These are phyloP conservation scores for Pomacea maculata DNA, from an alignment of 1,140 invertebrate species.

Conservation along the genomic window DNA sequence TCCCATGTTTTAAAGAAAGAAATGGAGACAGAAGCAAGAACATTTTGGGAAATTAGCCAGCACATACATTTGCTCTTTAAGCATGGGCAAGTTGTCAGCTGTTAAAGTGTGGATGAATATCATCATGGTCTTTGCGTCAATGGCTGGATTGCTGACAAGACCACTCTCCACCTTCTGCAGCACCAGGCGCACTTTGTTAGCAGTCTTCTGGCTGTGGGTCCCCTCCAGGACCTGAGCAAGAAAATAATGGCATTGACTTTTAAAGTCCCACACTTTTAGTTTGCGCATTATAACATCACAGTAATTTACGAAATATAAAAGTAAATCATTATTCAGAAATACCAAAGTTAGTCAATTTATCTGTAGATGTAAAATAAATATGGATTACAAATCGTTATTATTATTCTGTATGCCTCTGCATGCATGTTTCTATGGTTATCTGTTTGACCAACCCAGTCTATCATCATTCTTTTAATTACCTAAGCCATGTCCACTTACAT, in stretches of 20 bases:
- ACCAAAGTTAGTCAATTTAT: too few relatives aligned
- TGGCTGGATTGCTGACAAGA: slow-evolving; percentile 80
- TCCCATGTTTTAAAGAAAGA: background rate
- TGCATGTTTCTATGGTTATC: background rate
- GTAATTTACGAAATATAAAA: too few relatives aligned
- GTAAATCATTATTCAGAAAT: too few relatives aligned
- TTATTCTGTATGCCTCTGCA: too few relatives aligned
- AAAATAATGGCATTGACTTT: too few relatives aligned
- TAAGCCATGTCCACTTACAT: slow-evolving; percentile 66
- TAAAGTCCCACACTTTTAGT: too few relatives aligned
- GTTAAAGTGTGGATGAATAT: slow-evolving; percentile 76
- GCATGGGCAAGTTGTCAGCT: slow-evolving; percentile 73
- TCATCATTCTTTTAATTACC: background rate
- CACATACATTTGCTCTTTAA: slow-evolving; percentile 39
- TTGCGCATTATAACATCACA: too few relatives aligned
- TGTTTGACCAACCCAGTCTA: background rate
- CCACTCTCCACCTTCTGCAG: slow-evolving; percentile 82
- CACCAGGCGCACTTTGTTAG: slow-evolving; percentile 83
- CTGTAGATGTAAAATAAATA: too few relatives aligned
- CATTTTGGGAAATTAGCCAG: background rate
- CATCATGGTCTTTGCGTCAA: slow-evolving; percentile 77
- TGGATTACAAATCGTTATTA: too few relatives aligned
- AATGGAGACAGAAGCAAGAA: background rate
- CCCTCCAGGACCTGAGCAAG: slow-evolving; percentile 69
- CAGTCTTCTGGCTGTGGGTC: slow-evolving; percentile 81